Conservation (phyloP, 2,797 vertebrate species). For the Sandelia bainsii region DNA sequence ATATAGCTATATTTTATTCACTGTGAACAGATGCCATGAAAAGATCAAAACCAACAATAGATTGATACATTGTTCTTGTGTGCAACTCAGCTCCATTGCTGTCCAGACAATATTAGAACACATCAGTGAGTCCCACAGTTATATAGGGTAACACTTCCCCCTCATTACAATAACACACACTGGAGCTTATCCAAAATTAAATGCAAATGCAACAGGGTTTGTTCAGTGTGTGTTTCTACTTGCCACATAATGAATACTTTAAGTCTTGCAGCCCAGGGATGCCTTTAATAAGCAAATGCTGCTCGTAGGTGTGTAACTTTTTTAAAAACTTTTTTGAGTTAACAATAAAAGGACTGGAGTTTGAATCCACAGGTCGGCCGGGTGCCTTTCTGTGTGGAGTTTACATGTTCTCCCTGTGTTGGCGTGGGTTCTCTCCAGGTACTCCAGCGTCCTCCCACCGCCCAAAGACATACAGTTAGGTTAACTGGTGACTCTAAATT, state of each 20-base stretch:
- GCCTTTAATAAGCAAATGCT: background rate
- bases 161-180: slow-evolving; percentile 1
- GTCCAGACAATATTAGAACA: background rate
- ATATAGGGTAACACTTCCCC: background rate
- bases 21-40: slow-evolving; percentile 14
- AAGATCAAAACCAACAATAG: slow-evolving; percentile 6
- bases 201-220: background rate
- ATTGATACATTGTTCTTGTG: background rate
- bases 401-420: too few species aligned
- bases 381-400: too few species aligned
- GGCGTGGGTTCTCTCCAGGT: too few species aligned
- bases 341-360: too few species aligned
- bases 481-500: too few species aligned
- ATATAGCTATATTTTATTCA: slow-evolving; percentile 14
- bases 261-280: background rate
- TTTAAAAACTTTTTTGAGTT: background rate
- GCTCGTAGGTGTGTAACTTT: background rate
- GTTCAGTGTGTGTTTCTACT: background rate
- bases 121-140: slow-evolving; percentile 3
- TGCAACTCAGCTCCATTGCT: background rate
- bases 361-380: too few species aligned
- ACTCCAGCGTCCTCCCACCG: too few species aligned
- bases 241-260: background rate
- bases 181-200: background rate
- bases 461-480: too few species aligned